A percentile compares a stretch with the other conserved stretches of the same genome.
Conservation (phyloP, 2,113 vertebrate genomes). For the Phocoena sinus region DNA sequence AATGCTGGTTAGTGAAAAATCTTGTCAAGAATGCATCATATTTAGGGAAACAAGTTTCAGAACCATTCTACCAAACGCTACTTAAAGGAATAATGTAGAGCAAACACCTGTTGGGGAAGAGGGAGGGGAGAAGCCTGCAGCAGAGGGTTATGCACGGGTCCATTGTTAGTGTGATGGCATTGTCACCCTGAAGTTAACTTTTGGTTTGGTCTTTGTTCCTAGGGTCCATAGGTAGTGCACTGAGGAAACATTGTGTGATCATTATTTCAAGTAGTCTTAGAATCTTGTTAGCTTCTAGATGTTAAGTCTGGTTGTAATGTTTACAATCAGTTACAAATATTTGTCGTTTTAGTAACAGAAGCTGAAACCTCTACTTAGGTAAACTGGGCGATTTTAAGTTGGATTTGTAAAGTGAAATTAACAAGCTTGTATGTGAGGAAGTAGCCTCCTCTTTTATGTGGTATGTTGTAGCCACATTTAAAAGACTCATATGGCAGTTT, state of each 20-base stretch:
- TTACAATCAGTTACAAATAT: background rate
- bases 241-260: constrained; percentile 6
- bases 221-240: background rate
- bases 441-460: background rate
- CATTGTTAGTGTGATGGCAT: background rate
- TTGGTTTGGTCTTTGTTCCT: constrained; percentile 49
- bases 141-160: background rate
- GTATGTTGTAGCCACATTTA: background rate
- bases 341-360: constrained; percentile 22
- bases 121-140: background rate
- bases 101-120: constrained; percentile 32
- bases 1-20: constrained; percentile 20
- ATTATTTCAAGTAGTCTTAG: constrained; percentile 29
- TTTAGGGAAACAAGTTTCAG: constrained; percentile 25
- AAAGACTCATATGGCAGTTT: background rate
- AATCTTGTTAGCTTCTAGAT: background rate
- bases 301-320: background rate
- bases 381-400: background rate
- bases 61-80: background rate
- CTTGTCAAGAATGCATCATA: background rate
- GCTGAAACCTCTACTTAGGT: background rate
- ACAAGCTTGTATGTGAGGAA: background rate
- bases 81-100: constrained; percentile 13
- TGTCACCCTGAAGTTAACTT: constrained; percentile 31
- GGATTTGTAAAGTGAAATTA: constrained; percentile 38